Evolutionary conservation across 2,797 vertebrate genomes (phyloP).

Genomic region (Mastacembelus armatus): DNA sequence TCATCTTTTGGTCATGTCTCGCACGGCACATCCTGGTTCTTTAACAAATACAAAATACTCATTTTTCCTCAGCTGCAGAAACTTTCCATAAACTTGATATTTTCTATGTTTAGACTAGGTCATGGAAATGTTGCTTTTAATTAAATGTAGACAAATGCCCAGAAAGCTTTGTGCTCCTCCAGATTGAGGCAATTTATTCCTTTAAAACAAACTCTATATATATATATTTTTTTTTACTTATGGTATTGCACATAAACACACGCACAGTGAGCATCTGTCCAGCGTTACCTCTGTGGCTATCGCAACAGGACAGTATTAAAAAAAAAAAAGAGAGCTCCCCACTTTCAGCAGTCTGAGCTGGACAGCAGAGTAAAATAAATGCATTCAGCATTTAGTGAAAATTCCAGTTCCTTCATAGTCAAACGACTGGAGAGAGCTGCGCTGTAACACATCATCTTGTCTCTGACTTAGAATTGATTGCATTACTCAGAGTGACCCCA

Average conservation of each 20-base stretch:
- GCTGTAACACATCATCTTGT: slow-evolving; percentile 29
- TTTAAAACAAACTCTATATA: slow-evolving; percentile 25
- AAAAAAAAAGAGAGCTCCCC: neutral
- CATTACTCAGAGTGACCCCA: slow-evolving; percentile 31
- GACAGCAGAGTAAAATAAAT: neutral
- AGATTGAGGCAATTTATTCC: slow-evolving; percentile 14
- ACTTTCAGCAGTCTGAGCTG: neutral
- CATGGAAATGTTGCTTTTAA: slow-evolving; percentile 20
- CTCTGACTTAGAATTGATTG: slow-evolving; percentile 31
- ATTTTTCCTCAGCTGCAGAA: slow-evolving; percentile 41
- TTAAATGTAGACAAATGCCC: slow-evolving; percentile 8
- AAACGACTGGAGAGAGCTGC: slow-evolving; percentile 45
- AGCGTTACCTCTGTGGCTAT: neutral
- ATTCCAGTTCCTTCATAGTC: slow-evolving; percentile 19
- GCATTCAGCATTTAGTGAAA: slow-evolving; percentile 14
- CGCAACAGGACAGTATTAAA: neutral
- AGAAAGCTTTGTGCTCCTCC: slow-evolving; percentile 20
- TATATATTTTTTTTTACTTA: neutral
- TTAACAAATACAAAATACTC: too few relatives aligned
- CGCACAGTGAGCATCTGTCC: neutral
- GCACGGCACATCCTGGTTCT: slow-evolving; percentile 32
- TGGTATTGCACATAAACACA: neutral
- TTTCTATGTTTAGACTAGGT: slow-evolving; percentile 53
- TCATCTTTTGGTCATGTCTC: slow-evolving; percentile 67
- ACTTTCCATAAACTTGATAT: slow-evolving; percentile 77